Base-by-base conservation (phyloP, 2,888 invertebrate species). In the Nephrotoma flavescens region DNA sequence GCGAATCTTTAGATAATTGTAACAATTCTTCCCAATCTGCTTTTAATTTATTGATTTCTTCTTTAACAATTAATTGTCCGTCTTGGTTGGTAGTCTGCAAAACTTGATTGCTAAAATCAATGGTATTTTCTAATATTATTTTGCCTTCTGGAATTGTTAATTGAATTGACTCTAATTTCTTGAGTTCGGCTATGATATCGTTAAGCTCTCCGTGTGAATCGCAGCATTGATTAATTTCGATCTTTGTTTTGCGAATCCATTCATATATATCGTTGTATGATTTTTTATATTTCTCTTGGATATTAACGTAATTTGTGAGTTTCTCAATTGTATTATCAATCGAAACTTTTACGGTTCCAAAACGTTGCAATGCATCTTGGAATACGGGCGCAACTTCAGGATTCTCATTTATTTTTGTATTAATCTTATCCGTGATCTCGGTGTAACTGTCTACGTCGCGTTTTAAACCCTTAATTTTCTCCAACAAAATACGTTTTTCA, bases 161-260 rank as follows among this genome's bases (percentile, higher is more conserved):
- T 9, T 94, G 93, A 86, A 97, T 94, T 88, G 95, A 94, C 86
- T 94, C 94, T 42, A 97, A 94, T 89, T 95, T 96, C 86, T 94
- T 94, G 44, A 96, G 94, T 90, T 97, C 96, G 89, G 95, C 94
- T 87, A 95, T 93, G 0, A 96, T 95, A 86, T 94, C 94, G 86
- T 95, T 95, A 88, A 96, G 95, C 90, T 98, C 97, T 3, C 97
- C 97, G 90, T 97, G 97, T 0, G 96, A 95, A 90, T 97, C 97
- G 3, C 96, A 95, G 88, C 96, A 95, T 89, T 96, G 95, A 89
- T 97, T 97, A 42, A 97, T 94, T 88, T 96, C 95, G n/a, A 96
- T 93, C 89, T 96, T 94, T 15, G 95, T 94, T 89, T 95, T 95
- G 42, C 96, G 93, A 41, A 98, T 93, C 96, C 97, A 97, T 89